Evolutionary conservation across 1,140 invertebrate genomes (phyloP).

Genomic region (Sipha flava): DNA sequence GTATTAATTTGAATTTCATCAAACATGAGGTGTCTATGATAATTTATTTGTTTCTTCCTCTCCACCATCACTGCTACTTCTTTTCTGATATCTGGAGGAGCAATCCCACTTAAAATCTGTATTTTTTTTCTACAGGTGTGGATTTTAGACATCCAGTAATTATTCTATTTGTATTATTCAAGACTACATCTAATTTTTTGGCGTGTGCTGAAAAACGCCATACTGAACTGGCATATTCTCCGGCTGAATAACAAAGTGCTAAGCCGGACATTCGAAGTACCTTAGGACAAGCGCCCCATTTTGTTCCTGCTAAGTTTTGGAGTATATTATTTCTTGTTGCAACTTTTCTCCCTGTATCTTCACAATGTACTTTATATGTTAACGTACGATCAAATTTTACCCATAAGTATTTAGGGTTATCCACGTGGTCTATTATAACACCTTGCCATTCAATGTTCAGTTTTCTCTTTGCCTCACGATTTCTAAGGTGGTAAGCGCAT

Average conservation of each 20-base stretch:
- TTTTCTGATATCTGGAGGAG: neutral
- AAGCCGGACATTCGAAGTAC: neutral
- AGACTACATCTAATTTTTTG: slow-evolving; percentile 1
- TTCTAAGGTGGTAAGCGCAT: neutral
- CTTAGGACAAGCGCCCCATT: neutral
- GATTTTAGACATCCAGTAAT: slow-evolving; percentile 11
- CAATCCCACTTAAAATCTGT: neutral
- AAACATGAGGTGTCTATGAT: neutral
- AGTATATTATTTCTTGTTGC: neutral
- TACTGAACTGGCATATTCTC: neutral
- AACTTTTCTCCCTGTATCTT: no score
- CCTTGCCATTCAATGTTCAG: slow-evolving; percentile 38
- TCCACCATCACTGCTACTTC: neutral
- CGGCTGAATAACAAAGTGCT: neutral
- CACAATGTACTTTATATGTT: neutral
- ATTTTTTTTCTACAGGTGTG: neutral
- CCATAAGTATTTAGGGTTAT: neutral
- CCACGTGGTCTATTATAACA: neutral
- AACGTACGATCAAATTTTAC: neutral
- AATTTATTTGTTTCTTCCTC: neutral
- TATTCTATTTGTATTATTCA: slow-evolving; percentile 17
- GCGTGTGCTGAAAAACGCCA: neutral
- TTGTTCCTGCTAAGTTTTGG: no score
- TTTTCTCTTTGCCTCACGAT: slow-evolving; percentile 47
- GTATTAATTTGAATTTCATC: neutral